Evolutionary conservation across 1,140 invertebrate genomes (phyloP), one percentile per base, ranked within the genome.

Genomic region (Magallana angulata): DNA sequence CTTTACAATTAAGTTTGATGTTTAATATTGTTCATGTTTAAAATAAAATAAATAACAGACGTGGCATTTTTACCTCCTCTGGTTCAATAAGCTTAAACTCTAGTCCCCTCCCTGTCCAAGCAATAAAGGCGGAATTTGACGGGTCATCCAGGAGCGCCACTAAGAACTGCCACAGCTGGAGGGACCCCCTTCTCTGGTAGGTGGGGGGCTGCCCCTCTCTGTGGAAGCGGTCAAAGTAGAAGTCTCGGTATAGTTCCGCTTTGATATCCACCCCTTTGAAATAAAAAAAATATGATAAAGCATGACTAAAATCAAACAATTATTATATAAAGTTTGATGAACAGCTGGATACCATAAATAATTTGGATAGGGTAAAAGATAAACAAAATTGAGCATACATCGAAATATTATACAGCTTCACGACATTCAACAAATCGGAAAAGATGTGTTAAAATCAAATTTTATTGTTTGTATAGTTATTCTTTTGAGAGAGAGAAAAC

Each of bases 21-120:
- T 80, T 24, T 48, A 24, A 18, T 24, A 80, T 3, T 36, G 24
- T 80, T 12, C 1, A 24, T 80, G 30, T 48, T 80, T 14, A 12
- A 6, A n/a, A 18, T 80, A 48, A 62, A 62, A 12, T 16, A 62
- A 62, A 12, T n/a, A 30, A 80, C 59, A 62, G 48, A 59, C 36
- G 36, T 48, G 1, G 5, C 36, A 48, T 48, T 30, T 64, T 87
- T 87, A 98, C 97, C 96, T 99, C 98, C 96, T 98, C 98, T 0
- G 98, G 98, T 94, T 99, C 98, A 87, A 98, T 97, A 1, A 99
- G 96, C 93, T 99, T 99, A 93, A 99, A 98, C 93, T 99, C 98
- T 95, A 98, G 97, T 18, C 98, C 98, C 4, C 98, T 95, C 0
- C 98, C 98, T 0, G 98, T 99, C 98, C 98, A 99, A 2, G 98